Percentiles rank a stretch among this genome's conserved stretches.
These are phyloP conservation scores for Rhinoderma darwinii DNA, from an alignment of 2,113 vertebrate genomes.

Conservation along the genomic window DNA sequence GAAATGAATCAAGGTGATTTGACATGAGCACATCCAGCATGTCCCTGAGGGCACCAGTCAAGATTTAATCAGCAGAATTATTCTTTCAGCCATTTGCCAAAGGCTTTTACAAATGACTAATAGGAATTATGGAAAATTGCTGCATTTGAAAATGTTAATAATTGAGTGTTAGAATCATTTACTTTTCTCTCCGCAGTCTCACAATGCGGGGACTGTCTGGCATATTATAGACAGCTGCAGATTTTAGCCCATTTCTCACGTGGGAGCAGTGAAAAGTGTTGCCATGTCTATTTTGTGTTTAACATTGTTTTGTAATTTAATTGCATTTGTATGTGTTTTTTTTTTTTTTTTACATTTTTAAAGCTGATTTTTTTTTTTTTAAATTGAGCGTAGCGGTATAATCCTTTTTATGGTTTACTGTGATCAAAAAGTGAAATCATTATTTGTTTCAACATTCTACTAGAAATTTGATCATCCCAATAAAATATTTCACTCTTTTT, in stretches of 20 bases:
- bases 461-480: constrained; percentile 43
- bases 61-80: neutral
- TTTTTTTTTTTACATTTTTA: constrained; percentile 26
- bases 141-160: neutral
- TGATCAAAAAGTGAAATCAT: constrained; percentile 33
- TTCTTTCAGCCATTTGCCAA: constrained; percentile 9
- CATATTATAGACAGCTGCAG: neutral
- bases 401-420: constrained; percentile 36
- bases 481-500: constrained; percentile 50
- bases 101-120: neutral
- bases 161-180: neutral
- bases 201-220: neutral
- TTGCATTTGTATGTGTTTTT: constrained; percentile 45
- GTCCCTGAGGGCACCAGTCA: neutral
- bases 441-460: constrained; percentile 34
- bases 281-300: constrained; percentile 4
- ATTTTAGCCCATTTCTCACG: neutral
- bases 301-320: constrained; percentile 42
- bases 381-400: constrained; percentile 23
- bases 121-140: neutral
- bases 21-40: neutral
- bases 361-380: constrained; percentile 34
- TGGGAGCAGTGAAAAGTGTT: neutral
- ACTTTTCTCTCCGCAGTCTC: neutral
- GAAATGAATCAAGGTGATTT: neutral